phyloP scores from a whole-genome alignment of 2,888 invertebrate genomes.

The Suillia variegata region DNA sequence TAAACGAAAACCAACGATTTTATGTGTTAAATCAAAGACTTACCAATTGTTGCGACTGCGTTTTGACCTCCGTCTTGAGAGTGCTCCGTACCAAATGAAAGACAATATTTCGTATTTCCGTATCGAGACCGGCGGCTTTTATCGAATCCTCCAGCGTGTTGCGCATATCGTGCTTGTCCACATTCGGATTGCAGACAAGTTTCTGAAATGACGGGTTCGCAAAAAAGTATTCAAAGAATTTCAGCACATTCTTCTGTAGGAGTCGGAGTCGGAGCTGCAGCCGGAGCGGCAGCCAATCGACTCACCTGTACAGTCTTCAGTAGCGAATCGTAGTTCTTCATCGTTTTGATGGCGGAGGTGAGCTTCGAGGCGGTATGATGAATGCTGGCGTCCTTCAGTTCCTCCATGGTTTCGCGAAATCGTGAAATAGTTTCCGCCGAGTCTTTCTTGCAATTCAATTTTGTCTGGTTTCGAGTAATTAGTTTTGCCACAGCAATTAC shows the following conservation, averaged over 20 bases:
- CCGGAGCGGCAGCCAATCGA: too few relatives aligned
- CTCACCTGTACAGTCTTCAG: conserved; percentile 84
- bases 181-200: conserved; percentile 76
- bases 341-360: conserved; percentile 78
- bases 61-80: conserved; percentile 50
- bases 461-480: not conserved
- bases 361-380: conserved; percentile 78
- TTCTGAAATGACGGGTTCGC: conserved; percentile 65
- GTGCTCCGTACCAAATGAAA: conserved; percentile 78
- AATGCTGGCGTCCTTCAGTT: conserved; percentile 63
- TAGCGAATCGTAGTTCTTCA: conserved; percentile 76
- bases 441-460: not conserved
- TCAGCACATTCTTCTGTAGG: not conserved
- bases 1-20: too few relatives aligned
- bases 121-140: conserved; percentile 79
- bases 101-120: conserved; percentile 81
- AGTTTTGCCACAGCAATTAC: not conserved
- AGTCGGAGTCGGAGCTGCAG: conserved; percentile 19
- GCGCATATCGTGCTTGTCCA: conserved; percentile 79
- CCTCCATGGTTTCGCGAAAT: conserved; percentile 57
- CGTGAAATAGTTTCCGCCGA: not conserved
- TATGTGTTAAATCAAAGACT: too few relatives aligned
- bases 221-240: conserved; percentile 22
- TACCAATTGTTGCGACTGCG: not conserved
- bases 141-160: conserved; percentile 77